These are phyloP conservation scores for Allobates femoralis DNA, from an alignment of 2,797 vertebrate genomes.

Conservation along the genomic window DNA sequence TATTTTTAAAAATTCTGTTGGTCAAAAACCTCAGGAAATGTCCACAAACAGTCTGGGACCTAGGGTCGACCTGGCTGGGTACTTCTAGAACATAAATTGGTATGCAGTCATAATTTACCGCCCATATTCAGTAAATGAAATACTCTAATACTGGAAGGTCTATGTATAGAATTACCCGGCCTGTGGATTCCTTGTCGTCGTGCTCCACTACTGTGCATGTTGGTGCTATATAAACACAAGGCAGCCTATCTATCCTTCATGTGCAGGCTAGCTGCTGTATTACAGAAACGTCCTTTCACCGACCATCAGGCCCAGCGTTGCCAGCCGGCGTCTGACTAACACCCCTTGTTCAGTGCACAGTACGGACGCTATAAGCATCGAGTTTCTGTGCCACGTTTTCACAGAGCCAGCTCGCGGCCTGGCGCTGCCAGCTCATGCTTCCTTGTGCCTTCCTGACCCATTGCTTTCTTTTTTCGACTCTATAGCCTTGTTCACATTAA, in stretches of 20 bases:
- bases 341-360: slow-evolving; percentile 22
- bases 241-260: slow-evolving; percentile 1
- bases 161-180: background rate
- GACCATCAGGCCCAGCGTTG: background rate
- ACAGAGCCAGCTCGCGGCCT: background rate
- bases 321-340: slow-evolving; percentile 10
- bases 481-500: slow-evolving; percentile 40
- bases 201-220: background rate
- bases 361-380: background rate
- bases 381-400: background rate
- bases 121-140: background rate
- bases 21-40: too few relatives aligned
- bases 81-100: background rate
- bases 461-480: background rate
- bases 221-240: background rate
- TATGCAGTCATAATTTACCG: background rate
- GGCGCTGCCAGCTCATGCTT: slow-evolving; percentile 17
- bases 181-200: background rate
- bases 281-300: background rate
- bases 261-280: background rate
- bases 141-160: background rate
- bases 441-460: slow-evolving; percentile 9
- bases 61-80: background rate
- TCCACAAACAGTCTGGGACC: too few relatives aligned
- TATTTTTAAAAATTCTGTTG: too few relatives aligned